Evolutionary conservation across 2,113 vertebrate species (phyloP).

Genomic region (Aleadryas rufinucha): DNA sequence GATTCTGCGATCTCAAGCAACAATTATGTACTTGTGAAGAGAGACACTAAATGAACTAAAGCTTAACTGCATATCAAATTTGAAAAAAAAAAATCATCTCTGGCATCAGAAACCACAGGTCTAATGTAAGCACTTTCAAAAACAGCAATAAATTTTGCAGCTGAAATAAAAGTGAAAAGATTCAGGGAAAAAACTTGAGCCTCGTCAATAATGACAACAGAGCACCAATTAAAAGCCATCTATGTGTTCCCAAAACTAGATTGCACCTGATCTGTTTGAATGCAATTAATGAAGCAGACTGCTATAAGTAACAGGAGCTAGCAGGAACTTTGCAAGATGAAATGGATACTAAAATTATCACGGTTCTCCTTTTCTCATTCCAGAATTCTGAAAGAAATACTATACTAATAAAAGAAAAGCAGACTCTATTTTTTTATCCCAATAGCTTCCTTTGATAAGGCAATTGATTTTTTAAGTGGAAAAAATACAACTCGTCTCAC

Average conservation of each 20-base stretch:
- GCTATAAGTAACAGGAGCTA: background rate
- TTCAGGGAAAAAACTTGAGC: background rate
- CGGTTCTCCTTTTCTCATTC: background rate
- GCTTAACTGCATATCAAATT: background rate
- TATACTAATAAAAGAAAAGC: background rate
- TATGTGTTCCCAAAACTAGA: background rate
- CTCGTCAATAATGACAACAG: background rate
- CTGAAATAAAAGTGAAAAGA: background rate
- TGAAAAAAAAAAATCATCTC: background rate
- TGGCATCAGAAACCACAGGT: background rate
- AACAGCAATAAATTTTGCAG: background rate
- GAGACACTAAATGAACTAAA: background rate
- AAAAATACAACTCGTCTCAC: background rate
- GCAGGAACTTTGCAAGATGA: background rate
- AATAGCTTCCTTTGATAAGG: background rate
- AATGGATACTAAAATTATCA: background rate
- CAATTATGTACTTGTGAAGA: background rate
- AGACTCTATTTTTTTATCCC: background rate
- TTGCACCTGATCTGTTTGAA: background rate
- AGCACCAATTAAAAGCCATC: background rate
- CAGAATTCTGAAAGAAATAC: background rate
- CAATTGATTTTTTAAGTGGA: background rate
- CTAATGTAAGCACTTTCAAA: background rate
- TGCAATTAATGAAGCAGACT: background rate
- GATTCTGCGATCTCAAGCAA: background rate